Evolutionary conservation across 2,888 invertebrate genomes (phyloP).

Genomic region (Mesorhabditis belari): DNA sequence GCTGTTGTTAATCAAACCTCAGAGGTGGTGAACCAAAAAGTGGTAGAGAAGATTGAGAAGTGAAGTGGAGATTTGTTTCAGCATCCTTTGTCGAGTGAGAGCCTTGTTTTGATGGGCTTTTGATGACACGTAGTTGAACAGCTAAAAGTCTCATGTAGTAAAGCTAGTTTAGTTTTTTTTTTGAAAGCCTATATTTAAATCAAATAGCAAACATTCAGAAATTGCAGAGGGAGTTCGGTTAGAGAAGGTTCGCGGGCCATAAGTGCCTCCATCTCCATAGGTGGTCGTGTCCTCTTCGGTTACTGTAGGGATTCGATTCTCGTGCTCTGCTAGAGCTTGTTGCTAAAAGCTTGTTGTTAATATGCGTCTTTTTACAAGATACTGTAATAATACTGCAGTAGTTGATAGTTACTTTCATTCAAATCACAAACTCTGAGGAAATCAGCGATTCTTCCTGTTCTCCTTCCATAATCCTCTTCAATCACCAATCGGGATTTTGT

Average conservation of each 20-base stretch:
- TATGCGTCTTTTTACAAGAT: no score
- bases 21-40: background rate
- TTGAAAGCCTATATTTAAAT: no score
- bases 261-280: background rate
- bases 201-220: background rate
- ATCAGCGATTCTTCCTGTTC: background rate
- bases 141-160: background rate
- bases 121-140: background rate
- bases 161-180: no score
- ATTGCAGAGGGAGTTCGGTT: background rate
- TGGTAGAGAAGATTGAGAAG: background rate
- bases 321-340: background rate
- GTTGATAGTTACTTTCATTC: background rate
- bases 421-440: background rate
- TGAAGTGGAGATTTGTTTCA: background rate
- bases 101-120: no score
- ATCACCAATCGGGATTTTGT: background rate
- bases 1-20: no score
- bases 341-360: background rate
- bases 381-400: no score
- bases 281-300: background rate
- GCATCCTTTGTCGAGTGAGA: background rate
- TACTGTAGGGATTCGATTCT: background rate
- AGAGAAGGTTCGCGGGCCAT: background rate
- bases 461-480: background rate